Evolutionary conservation across 2,797 vertebrate genomes (phyloP).

Genomic region (Cyclopterus lumpus): DNA sequence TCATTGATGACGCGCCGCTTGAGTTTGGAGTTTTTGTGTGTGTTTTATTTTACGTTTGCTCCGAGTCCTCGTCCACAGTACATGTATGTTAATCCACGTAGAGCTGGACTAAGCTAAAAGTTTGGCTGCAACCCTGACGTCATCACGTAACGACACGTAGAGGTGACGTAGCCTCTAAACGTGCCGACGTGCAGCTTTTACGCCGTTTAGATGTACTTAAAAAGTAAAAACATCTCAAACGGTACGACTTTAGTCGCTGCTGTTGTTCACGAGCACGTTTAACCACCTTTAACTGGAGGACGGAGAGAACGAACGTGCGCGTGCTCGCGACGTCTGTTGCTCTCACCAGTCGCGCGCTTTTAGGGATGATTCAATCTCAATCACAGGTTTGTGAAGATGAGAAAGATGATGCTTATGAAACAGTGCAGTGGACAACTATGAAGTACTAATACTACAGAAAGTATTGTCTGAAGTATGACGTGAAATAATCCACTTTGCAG

Average conservation of each 20-base stretch:
- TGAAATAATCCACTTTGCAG: not conserved
- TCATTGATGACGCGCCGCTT: not conserved
- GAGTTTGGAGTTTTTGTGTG: not conserved
- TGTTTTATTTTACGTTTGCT: not conserved
- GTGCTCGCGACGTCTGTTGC: not conserved
- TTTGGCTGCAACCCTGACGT: slow-evolving; percentile 6
- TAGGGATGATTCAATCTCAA: too few relatives aligned
- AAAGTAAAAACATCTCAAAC: not conserved
- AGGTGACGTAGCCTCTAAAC: not conserved
- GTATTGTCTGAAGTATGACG: not conserved
- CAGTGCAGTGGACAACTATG: too few relatives aligned
- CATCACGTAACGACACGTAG: slow-evolving; percentile 17
- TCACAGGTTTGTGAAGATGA: too few relatives aligned
- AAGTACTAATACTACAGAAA: not conserved
- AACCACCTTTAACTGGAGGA: not conserved
- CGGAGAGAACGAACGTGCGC: not conserved
- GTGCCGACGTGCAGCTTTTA: not conserved
- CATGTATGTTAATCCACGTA: not conserved
- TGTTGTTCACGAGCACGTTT: not conserved
- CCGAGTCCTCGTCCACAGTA: too few relatives aligned
- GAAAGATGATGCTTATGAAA: too few relatives aligned
- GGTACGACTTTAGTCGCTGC: not conserved
- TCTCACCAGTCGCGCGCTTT: not conserved
- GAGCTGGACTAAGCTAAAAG: not conserved
- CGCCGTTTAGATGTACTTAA: not conserved